Percentiles rank a stretch among this genome's conserved stretches.
Conservation (phyloP, 2,113 vertebrate genomes). For the Callipepla squamata region DNA sequence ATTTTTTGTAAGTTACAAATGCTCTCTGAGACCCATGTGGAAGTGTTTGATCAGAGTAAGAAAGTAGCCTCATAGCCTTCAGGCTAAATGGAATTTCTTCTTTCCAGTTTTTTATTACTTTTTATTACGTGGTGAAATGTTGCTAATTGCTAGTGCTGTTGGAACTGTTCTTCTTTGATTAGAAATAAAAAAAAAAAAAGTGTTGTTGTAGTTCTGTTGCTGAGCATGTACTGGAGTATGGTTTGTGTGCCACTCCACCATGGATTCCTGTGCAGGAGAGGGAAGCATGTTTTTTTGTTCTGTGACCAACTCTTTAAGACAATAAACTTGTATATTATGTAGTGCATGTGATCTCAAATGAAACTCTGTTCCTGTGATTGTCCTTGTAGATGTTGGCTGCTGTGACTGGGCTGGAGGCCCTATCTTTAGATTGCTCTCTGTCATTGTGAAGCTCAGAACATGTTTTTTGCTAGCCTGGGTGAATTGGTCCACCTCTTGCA, state of each 20-base stretch:
- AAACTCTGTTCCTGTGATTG: neutral
- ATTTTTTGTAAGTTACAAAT: neutral
- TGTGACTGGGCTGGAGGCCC: neutral
- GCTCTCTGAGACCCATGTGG: too few relatives aligned
- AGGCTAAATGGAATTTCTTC: neutral
- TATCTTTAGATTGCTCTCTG: accelerated
- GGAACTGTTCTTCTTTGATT: neutral
- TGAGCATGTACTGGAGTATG: neutral
- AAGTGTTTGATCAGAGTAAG: neutral
- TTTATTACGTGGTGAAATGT: too few relatives aligned
- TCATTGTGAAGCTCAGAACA: neutral
- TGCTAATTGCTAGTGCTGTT: neutral
- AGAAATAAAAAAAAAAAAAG: neutral
- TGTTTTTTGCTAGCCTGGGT: neutral
- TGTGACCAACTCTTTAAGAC: neutral
- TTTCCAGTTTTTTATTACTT: neutral
- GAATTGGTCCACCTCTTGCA: neutral
- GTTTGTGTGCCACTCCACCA: neutral
- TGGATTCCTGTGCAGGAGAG: neutral
- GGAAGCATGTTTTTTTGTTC: neutral
- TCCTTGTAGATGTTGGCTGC: neutral
- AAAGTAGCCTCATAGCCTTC: neutral
- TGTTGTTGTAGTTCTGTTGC: neutral
- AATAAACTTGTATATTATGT: accelerated
- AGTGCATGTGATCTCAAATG: neutral